A percentile compares a stretch with the other conserved stretches of the same genome.
These are phyloP conservation scores for Amiota communis DNA, from an alignment of 2,888 invertebrate species.

Conservation along the genomic window DNA sequence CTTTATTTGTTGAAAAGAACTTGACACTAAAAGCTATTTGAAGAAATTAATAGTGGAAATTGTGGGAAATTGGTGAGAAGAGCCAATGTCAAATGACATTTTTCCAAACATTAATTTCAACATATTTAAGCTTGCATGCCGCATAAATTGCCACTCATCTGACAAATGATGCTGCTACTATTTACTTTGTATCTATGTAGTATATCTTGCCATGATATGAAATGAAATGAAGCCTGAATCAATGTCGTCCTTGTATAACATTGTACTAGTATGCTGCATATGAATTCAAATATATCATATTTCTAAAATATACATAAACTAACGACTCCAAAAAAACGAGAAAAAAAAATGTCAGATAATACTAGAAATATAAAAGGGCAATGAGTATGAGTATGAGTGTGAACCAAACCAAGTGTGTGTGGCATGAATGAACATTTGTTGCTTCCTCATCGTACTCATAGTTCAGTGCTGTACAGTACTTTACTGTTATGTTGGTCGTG, in stretches of 20 bases:
- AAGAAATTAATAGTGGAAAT: too few relatives aligned
- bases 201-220: slow-evolving; percentile 15
- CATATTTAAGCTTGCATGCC: slow-evolving; percentile 34
- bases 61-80: too few relatives aligned
- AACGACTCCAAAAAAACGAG: slow-evolving; percentile 15
- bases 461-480: too few relatives aligned
- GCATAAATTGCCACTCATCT: slow-evolving; percentile 52
- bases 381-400: neutral
- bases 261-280: neutral
- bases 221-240: slow-evolving; percentile 23
- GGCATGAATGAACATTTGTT: slow-evolving; percentile 55
- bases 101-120: slow-evolving; percentile 19
- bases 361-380: slow-evolving; percentile 7
- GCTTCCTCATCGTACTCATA: slow-evolving; percentile 14
- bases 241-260: neutral
- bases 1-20: too few relatives aligned
- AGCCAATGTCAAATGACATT: slow-evolving; percentile 21
- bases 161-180: slow-evolving; percentile 48
- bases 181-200: neutral
- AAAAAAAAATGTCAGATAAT: neutral
- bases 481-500: slow-evolving; percentile 37
- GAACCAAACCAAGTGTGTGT: neutral
- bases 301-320: slow-evolving; percentile 30
- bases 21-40: too few relatives aligned
- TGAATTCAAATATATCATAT: slow-evolving; percentile 41